A percentile compares a stretch with the other conserved stretches of the same genome.
Evolutionary conservation across 2,888 invertebrate species (phyloP).

Genomic region (Pseudococcus viburni): DNA sequence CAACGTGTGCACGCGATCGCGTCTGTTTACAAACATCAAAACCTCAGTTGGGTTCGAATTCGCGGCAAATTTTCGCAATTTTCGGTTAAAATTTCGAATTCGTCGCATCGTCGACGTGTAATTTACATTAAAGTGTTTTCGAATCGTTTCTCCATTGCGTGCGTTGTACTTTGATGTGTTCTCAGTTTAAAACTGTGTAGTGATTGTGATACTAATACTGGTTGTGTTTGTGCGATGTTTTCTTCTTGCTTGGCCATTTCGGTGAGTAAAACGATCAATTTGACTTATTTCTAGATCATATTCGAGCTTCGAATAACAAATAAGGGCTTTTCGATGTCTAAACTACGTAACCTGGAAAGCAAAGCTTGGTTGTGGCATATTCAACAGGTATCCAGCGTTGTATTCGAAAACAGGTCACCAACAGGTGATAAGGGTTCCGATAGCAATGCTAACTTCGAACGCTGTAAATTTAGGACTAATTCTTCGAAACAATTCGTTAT

Average conservation of each 20-base stretch:
- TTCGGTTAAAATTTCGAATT: not conserved
- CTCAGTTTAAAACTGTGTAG: not conserved
- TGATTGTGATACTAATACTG: not conserved
- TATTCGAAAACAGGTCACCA: not conserved
- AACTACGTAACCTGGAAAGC: not conserved
- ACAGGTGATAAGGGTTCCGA: conserved; percentile 34
- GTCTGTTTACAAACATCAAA: conserved; percentile 59
- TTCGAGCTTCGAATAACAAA: not conserved
- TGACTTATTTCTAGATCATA: not conserved
- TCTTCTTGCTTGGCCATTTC: not conserved
- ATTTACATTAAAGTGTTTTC: not conserved
- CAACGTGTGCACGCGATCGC: conserved; percentile 41
- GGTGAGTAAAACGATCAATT: conserved; percentile 20
- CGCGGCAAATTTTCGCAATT: not conserved
- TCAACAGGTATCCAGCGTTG: not conserved
- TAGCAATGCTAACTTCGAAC: not conserved
- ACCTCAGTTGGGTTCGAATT: not conserved
- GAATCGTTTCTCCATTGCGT: not conserved
- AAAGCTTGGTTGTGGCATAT: not conserved
- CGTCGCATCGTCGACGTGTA: not conserved
- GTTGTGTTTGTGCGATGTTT: conserved; percentile 3
- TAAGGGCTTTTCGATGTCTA: not conserved
- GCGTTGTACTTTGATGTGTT: not conserved
- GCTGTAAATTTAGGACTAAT: no score
- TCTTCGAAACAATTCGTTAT: no score